Evolutionary conservation across 2,113 vertebrate species (phyloP).

Genomic region (Leucoraja erinaceus): DNA sequence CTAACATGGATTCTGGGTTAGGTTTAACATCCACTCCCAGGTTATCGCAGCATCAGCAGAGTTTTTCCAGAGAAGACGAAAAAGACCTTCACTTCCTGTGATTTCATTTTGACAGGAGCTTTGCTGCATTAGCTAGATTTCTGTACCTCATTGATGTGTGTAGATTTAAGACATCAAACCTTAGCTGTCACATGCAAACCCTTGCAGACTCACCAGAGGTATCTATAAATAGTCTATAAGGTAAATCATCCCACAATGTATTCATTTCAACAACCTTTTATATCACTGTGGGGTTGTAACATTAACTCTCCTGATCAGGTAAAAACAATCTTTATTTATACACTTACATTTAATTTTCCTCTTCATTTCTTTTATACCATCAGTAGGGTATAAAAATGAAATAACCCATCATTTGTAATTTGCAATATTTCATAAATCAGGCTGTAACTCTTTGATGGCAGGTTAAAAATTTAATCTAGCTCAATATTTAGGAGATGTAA

Average conservation of each 20-base stretch:
- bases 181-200: not conserved
- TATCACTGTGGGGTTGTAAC: not conserved
- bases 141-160: not conserved
- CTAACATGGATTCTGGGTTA: not conserved
- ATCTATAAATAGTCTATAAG: not conserved
- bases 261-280: not conserved
- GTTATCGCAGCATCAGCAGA: not conserved
- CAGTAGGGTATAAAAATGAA: not conserved
- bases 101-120: not conserved
- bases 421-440: not conserved
- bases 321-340: not conserved
- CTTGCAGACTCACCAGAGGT: not conserved
- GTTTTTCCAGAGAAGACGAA: not conserved
- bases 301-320: not conserved
- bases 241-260: conserved; percentile 3
- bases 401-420: not conserved
- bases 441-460: not conserved
- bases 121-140: not conserved
- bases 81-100: conserved; percentile 24
- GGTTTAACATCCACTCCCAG: not conserved
- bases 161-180: conserved; percentile 8
- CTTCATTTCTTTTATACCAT: not conserved
- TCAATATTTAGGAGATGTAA: not conserved
- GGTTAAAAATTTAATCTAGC: not conserved
- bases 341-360: not conserved